Evolutionary conservation across 2,888 invertebrate species (phyloP).

Genomic region (Mimumesa dahlbomi): DNA sequence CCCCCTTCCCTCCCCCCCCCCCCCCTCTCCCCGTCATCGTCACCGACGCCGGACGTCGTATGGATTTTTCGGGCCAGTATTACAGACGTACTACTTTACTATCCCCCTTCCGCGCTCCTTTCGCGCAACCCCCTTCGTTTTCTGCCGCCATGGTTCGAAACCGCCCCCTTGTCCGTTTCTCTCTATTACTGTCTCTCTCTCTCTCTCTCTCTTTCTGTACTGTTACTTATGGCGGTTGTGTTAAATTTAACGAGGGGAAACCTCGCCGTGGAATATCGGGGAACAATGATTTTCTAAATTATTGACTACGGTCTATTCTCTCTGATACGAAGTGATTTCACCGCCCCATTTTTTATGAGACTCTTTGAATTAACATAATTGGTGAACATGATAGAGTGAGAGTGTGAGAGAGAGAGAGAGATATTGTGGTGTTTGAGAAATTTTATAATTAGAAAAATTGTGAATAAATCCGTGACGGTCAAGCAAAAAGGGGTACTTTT

Average conservation of each 20-base stretch:
- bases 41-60: slow-evolving; percentile 44
- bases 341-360: too few species aligned
- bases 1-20: too few species aligned
- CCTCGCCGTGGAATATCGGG: slow-evolving; percentile 53
- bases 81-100: slow-evolving; percentile 70
- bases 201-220: slow-evolving; percentile 4
- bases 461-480: not conserved
- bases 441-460: not conserved
- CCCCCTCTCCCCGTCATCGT: slow-evolving; percentile 40
- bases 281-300: slow-evolving; percentile 51
- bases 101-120: slow-evolving; percentile 11
- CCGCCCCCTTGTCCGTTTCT: slow-evolving; percentile 8
- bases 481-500: too few species aligned
- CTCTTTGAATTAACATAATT: not conserved
- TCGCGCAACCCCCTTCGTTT: slow-evolving; percentile 56
- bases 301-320: slow-evolving; percentile 44
- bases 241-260: slow-evolving; percentile 65
- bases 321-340: too few species aligned
- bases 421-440: not conserved
- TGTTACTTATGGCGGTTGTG: slow-evolving; percentile 55
- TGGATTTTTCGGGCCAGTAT: slow-evolving; percentile 63
- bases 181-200: not conserved
- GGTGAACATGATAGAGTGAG: too few species aligned
- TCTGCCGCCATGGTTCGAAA: slow-evolving; percentile 38
- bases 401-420: too few species aligned